Percentiles rank a stretch among this genome's conserved stretches.
Conservation (phyloP, 2,797 vertebrate genomes). For the Gila robusta region DNA sequence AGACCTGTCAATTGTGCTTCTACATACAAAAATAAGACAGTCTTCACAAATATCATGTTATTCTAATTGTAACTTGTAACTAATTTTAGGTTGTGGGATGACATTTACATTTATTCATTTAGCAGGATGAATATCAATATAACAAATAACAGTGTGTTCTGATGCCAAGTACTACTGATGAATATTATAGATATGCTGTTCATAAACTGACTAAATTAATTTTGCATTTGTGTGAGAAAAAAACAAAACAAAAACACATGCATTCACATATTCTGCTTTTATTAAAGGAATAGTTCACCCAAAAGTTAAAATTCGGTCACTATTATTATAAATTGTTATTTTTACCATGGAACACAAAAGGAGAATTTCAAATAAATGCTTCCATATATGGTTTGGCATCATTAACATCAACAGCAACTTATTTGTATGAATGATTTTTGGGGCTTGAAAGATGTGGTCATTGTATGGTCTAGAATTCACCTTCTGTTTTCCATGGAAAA, state of each 20-base stretch:
- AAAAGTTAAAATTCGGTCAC: not conserved
- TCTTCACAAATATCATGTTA: not conserved
- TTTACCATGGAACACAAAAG: not conserved
- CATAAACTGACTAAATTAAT: conserved; percentile 43
- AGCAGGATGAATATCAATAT: not conserved
- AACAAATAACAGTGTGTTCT: conserved; percentile 20
- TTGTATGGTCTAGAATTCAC: not conserved
- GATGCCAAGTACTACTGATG: conserved; percentile 44
- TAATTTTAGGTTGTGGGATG: conserved; percentile 42
- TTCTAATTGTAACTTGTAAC: not conserved
- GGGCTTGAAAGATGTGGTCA: not conserved
- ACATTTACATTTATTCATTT: no score
- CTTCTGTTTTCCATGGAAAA: not conserved
- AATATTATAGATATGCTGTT: conserved; percentile 70
- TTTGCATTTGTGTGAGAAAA: not conserved
- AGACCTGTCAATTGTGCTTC: not conserved
- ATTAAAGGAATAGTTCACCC: not conserved
- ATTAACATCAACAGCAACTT: not conserved
- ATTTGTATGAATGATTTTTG: not conserved
- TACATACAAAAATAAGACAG: not conserved
- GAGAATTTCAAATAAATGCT: not conserved
- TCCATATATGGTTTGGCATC: not conserved
- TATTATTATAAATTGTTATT: not conserved
- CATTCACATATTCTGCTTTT: conserved; percentile 57
- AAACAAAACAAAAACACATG: conserved; percentile 40